These are phyloP conservation scores for Callaeas wilsoni DNA, from an alignment of 2,113 vertebrate genomes.

Conservation along the genomic window DNA sequence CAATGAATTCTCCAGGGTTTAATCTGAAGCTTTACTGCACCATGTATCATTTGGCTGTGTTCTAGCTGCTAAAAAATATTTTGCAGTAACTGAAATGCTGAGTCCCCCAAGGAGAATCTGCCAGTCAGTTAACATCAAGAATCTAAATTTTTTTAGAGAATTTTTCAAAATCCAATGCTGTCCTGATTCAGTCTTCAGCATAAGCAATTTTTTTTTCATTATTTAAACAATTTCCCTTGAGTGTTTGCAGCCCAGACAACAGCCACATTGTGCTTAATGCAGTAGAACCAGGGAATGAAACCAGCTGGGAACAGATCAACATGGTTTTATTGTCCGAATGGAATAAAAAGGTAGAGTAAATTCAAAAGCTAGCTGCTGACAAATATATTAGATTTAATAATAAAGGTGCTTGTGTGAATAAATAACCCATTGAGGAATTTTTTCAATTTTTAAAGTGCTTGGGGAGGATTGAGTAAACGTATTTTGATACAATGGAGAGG, in stretches of 20 bases:
- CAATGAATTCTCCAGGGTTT: constrained; percentile 21
- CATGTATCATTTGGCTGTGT: background rate
- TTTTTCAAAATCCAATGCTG: background rate
- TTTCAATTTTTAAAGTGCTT: background rate
- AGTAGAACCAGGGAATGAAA: constrained; percentile 40
- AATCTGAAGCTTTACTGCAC: background rate
- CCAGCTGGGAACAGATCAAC: constrained; percentile 14
- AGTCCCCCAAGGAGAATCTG: background rate
- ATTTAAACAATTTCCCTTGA: constrained; percentile 25
- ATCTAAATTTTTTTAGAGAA: constrained; percentile 17
- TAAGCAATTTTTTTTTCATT: background rate
- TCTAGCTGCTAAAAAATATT: background rate
- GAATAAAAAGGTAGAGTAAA: constrained; percentile 41
- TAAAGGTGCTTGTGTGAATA: background rate
- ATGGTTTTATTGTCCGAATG: constrained; percentile 8
- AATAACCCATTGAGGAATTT: background rate
- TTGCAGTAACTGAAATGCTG: background rate
- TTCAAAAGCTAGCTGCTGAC: background rate
- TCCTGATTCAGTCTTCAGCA: background rate
- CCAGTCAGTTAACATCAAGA: background rate
- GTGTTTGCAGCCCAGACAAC: constrained; percentile 22
- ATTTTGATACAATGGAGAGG: background rate
- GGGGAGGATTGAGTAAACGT: background rate
- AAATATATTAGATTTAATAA: constrained; percentile 27
- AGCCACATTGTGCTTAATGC: constrained; percentile 40